Evolutionary conservation across 2,888 invertebrate genomes (phyloP).

Genomic region (Leptinotarsa peninsularis): DNA sequence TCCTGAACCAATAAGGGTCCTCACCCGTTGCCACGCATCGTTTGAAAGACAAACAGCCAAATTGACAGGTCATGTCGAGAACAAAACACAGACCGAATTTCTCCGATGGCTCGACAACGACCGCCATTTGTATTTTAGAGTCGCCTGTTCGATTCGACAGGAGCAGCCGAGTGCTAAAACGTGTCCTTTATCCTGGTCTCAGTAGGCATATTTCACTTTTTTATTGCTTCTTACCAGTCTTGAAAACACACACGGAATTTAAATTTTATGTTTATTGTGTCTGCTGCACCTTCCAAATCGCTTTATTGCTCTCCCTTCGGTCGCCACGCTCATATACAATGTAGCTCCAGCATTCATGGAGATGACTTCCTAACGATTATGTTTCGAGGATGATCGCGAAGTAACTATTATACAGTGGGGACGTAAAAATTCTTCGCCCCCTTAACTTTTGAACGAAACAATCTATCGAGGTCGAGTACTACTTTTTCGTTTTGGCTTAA

Average conservation of each 20-base stretch:
- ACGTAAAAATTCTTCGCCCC: too few relatives aligned
- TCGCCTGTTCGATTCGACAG: slow-evolving; percentile 6
- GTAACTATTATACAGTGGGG: neutral
- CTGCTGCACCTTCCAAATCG: slow-evolving; percentile 45
- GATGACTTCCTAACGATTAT: slow-evolving; percentile 12
- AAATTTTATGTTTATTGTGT: slow-evolving; percentile 54
- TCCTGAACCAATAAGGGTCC: slow-evolving; percentile 40
- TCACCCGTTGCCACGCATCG: slow-evolving; percentile 42
- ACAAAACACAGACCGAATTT: slow-evolving; percentile 36
- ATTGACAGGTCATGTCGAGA: slow-evolving; percentile 45
- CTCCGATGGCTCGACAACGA: slow-evolving; percentile 34
- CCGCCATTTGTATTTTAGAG: slow-evolving; percentile 31
- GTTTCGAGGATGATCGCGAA: neutral
- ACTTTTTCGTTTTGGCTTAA: too few relatives aligned
- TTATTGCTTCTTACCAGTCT: slow-evolving; percentile 50
- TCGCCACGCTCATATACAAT: slow-evolving; percentile 29
- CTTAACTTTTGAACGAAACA: too few relatives aligned
- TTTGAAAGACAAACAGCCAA: slow-evolving; percentile 48
- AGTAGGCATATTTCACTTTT: slow-evolving; percentile 53
- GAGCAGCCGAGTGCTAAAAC: slow-evolving; percentile 52
- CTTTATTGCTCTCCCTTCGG: slow-evolving; percentile 36
- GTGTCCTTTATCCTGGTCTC: slow-evolving; percentile 54
- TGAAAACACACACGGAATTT: slow-evolving; percentile 52
- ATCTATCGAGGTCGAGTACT: too few relatives aligned
- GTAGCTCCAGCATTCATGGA: slow-evolving; percentile 9